A percentile compares a stretch with the other conserved stretches of the same genome.
Conservation (phyloP, 2,888 invertebrate species). For the Troilus luridus region DNA sequence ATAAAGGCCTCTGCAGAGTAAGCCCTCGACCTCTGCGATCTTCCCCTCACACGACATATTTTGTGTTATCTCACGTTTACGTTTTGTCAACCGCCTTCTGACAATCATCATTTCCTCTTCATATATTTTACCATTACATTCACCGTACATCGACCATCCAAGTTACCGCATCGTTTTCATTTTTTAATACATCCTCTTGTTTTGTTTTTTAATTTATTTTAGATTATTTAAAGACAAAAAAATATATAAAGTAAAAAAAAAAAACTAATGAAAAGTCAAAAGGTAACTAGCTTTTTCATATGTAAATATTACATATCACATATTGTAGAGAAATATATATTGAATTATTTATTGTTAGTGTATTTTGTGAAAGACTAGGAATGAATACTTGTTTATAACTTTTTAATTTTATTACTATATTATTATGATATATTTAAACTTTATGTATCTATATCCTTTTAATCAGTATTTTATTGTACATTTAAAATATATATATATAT, state of each 20-base stretch:
- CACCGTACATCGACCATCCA: background rate
- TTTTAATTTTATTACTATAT: slow-evolving; percentile 61
- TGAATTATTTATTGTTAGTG: slow-evolving; percentile 57
- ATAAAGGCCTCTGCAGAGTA: slow-evolving; percentile 55
- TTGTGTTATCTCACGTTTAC: slow-evolving; percentile 6
- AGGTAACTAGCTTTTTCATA: slow-evolving; percentile 54
- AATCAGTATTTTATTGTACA: slow-evolving; percentile 60
- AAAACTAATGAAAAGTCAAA: slow-evolving; percentile 37
- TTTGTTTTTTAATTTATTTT: background rate
- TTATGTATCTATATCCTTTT: slow-evolving; percentile 60
- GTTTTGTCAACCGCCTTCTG: slow-evolving; percentile 42
- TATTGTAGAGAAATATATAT: slow-evolving; percentile 54
- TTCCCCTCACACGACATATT: background rate
- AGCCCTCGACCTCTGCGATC: background rate
- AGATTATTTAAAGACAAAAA: background rate
- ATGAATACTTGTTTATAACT: slow-evolving; percentile 58
- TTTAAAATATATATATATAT: slow-evolving; percentile 58
- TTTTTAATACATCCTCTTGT: background rate
- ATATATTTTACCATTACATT: background rate
- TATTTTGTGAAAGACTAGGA: slow-evolving; percentile 56
- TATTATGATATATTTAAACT: slow-evolving; percentile 56
- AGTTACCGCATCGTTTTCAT: background rate
- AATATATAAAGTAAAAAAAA: background rate
- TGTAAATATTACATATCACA: slow-evolving; percentile 59
- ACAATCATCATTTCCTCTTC: slow-evolving; percentile 8